Conservation (phyloP, 1,140 invertebrate genomes). For the Trachymyrmex septentrionalis region DNA sequence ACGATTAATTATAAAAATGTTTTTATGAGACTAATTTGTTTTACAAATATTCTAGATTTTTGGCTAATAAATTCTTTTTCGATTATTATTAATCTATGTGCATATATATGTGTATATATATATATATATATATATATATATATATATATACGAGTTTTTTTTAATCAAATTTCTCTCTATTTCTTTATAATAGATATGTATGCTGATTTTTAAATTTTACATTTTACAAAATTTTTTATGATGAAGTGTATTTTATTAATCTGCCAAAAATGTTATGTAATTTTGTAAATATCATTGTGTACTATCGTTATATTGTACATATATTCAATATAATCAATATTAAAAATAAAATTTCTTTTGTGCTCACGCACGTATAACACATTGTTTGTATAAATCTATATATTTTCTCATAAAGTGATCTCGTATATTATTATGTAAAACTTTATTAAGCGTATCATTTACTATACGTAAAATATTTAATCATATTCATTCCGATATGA, state of each 20-base stretch:
- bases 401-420: constrained; percentile 25
- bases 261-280: background rate
- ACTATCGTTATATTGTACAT: background rate
- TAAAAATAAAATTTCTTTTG: background rate
- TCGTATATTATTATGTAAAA: constrained; percentile 22
- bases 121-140: background rate
- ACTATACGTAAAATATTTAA: background rate
- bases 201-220: background rate
- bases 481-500: background rate
- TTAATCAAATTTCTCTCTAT: background rate
- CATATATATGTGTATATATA: background rate
- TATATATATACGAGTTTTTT: constrained; percentile 1
- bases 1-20: background rate
- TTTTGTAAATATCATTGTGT: background rate
- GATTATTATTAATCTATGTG: too few species aligned
- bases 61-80: background rate
- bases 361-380: background rate
- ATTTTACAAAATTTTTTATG: constrained; percentile 10
- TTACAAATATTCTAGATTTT: background rate
- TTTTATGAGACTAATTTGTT: background rate
- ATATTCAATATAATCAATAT: background rate
- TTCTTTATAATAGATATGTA: background rate
- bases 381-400: background rate
- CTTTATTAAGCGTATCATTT: background rate
- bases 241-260: background rate